Evolutionary conservation across 92 coral and sea anemone genomes (phyloP).

Genomic region (Diadumene lineata): DNA sequence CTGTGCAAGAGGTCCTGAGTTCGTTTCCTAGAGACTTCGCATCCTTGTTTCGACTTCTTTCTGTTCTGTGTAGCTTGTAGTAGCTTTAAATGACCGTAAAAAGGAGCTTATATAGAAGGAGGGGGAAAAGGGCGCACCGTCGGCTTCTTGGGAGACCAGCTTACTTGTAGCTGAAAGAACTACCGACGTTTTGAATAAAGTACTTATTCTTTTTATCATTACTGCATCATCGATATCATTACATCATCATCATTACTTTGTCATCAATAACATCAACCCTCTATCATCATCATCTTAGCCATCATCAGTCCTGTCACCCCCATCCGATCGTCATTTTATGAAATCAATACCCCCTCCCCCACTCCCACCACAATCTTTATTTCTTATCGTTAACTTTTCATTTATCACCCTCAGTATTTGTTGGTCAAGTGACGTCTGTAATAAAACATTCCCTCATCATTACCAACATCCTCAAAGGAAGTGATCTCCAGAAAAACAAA

Average conservation of each 20-base stretch:
- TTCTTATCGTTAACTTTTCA: not conserved
- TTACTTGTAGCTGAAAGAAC: too few species aligned
- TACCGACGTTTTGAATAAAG: not conserved
- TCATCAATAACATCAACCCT: not conserved
- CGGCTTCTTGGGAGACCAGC: too few species aligned
- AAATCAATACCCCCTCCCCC: not conserved
- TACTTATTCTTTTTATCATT: not conserved
- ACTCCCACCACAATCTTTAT: not conserved
- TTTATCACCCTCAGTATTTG: not conserved
- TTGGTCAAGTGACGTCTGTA: slow-evolving; percentile 13
- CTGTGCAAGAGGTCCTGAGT: too few species aligned
- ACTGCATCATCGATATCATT: not conserved
- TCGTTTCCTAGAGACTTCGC: too few species aligned
- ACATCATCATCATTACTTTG: not conserved
- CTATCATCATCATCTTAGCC: not conserved
- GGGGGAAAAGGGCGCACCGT: too few species aligned
- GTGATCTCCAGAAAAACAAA: not conserved
- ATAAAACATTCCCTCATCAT: slow-evolving; percentile 6
- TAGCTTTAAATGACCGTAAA: too few species aligned
- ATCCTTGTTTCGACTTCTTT: too few species aligned
- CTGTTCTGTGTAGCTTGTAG: too few species aligned
- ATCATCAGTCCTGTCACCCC: not conserved
- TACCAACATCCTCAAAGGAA: slow-evolving; percentile 7
- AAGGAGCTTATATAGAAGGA: too few species aligned
- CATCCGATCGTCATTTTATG: too few species aligned